Percentiles rank a stretch among this genome's conserved stretches.
These are phyloP conservation scores for Atta colombica DNA, from an alignment of 1,140 invertebrate species.

Conservation along the genomic window DNA sequence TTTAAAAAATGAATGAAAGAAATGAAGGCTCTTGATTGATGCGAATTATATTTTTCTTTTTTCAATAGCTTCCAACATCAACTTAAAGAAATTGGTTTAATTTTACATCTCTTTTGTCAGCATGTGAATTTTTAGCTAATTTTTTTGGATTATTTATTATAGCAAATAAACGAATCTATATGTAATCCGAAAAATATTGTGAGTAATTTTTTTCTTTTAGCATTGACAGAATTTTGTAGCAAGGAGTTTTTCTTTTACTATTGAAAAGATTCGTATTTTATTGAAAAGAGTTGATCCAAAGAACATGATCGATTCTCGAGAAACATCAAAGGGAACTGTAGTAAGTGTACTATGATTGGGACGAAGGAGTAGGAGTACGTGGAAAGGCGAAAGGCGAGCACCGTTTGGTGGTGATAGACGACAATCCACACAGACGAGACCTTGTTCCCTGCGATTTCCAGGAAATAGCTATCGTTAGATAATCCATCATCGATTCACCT, in stretches of 20 bases:
- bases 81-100: background rate
- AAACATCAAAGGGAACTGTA: slow-evolving; percentile 35
- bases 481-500: slow-evolving; percentile 38
- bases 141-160: background rate
- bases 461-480: slow-evolving; percentile 52
- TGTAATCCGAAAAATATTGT: slow-evolving; percentile 12
- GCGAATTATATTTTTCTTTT: background rate
- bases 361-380: slow-evolving; percentile 15
- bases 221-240: background rate
- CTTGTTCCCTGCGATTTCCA: slow-evolving; percentile 17
- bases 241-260: slow-evolving; percentile 18
- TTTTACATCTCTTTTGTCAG: background rate
- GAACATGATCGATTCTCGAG: slow-evolving; percentile 42
- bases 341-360: no score
- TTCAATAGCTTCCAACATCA: background rate
- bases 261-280: slow-evolving; percentile 32
- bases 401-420: slow-evolving; percentile 38
- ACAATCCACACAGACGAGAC: background rate
- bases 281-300: slow-evolving; percentile 14
- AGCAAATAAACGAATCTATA: slow-evolving; percentile 1
- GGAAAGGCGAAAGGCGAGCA: slow-evolving; percentile 1
- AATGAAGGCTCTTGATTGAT: background rate
- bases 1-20: background rate
- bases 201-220: background rate
- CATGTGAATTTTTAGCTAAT: background rate